Conservation (phyloP, 2,888 invertebrate genomes). For the Achlya flavicornis region DNA sequence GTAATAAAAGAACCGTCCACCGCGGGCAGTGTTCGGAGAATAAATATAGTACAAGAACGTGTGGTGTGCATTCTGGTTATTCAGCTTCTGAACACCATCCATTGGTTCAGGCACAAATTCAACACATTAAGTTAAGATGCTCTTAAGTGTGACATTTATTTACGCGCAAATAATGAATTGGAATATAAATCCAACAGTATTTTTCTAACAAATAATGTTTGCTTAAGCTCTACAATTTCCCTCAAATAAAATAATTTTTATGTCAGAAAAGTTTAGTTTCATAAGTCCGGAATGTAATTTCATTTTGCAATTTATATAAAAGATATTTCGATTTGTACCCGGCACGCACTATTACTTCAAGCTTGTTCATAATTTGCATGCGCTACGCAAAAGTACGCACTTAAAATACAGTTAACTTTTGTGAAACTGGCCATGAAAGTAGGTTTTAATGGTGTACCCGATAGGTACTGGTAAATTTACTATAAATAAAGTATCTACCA, state of each 20-base stretch:
- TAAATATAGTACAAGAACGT: constrained; percentile 66
- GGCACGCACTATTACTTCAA: constrained; percentile 32
- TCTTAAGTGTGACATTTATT: constrained; percentile 48
- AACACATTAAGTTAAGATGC: constrained; percentile 62
- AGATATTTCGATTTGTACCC: constrained; percentile 15
- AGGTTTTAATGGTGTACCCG: constrained; percentile 35
- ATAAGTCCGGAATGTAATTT: background rate
- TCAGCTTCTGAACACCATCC: constrained; percentile 54
- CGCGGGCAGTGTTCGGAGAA: constrained; percentile 67
- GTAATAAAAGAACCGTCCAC: constrained; percentile 82
- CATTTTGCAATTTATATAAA: background rate
- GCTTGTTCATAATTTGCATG: constrained; percentile 31
- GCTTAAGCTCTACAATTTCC: constrained; percentile 16
- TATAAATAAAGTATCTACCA: constrained; percentile 20
- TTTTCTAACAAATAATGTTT: constrained; percentile 20
- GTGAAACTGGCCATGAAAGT: constrained; percentile 43
- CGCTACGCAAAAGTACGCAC: constrained; percentile 39
- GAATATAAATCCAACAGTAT: constrained; percentile 44
- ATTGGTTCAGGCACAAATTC: constrained; percentile 63
- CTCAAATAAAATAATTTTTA: constrained; percentile 16
- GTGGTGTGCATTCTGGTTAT: constrained; percentile 69
- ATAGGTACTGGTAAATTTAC: constrained; percentile 37
- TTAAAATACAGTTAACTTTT: constrained; percentile 49
- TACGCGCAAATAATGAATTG: constrained; percentile 53
- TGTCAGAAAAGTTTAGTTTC: no score